Evolutionary conservation across 2,888 invertebrate species (phyloP), one percentile per base, ranked within the genome.

Genomic region (Podotricha telesiphe): DNA sequence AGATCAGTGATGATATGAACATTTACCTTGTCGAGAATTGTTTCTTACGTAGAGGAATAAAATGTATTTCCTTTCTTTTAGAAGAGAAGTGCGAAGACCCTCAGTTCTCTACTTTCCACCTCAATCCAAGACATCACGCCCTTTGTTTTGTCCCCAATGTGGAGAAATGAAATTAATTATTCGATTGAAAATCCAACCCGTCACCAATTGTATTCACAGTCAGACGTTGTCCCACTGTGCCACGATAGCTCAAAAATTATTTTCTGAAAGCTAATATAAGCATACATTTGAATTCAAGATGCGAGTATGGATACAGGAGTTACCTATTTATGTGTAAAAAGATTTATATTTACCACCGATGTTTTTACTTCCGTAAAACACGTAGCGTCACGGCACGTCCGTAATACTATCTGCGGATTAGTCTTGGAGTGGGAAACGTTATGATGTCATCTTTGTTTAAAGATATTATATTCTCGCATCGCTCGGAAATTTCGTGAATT

Each of bases 381-480:
- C 37, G 45, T 45, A 59, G 37, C 62, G 37, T 62, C 62, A 58
- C 22, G 48, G 20, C 45, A 17, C 61, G 68, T 62, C 40, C 65
- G 69, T 69, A 67, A 70, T 63, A 59, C 66, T 59, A 65, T 68
- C 67, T 45, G 40, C 20, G 67, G 69, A 69, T 67, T 72, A 70
- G 68, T 59, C 34, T 37, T 34, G 42, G 58, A 68, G 59, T 73
- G 65, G 72, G 66, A 70, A 73, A 73, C 66, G 66, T 61, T 70
- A 68, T 70, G 56, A 70, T 68, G 64, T 70, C 62, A 63, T 66
- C 72, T 69, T 70, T 72, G 73, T 73, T 74, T 73, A 70, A 73
- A 71, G 73, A 73, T 74, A 76, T 77, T 74, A 73, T 79, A 76
- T 76, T 77, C 76, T 78, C 79, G 79, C 78, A 78, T 74, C 65